Base-by-base conservation (phyloP, 2,113 vertebrate species). In the Strigops habroptila region DNA sequence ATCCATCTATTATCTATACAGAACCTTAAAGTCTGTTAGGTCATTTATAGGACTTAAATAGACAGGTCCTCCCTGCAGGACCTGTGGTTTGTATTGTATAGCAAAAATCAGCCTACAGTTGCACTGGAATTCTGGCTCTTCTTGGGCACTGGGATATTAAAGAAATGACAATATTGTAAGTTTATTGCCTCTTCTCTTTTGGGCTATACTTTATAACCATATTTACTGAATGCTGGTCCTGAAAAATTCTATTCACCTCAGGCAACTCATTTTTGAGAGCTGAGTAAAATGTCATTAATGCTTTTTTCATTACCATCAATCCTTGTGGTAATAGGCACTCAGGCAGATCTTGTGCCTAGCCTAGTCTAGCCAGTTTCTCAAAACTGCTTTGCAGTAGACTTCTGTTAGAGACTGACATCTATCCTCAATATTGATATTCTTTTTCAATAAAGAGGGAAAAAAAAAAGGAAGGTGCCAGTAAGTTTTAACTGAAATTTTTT, bases 301-400 rank as follows among this genome's bases (percentile, higher is more conserved):
- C 17, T 91, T 82, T 95, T 90, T 93, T 91, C 95, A 96, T 97
- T 91, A 93, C 78, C 90, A 95, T 95, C 94, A 96, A 88, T 95
- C 91, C 76, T 91, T 75, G 79, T 51, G 76, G 79, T 85, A 95
- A 95, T 52, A 91, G 84, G 63, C 87, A 80, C 63, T 92, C 49
- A 22, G 90, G 64, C 69, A 96, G 96, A 96, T 88, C 83, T 68
- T 89, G 82, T 5, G 11, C 68, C 44, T 70, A 60, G 80, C 33
- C 69, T 80, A 49, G 70, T 62, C 74, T 75, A 89, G 49, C 52
- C 73, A 78, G 69, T 84, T 92, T 91, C 82, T 86, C 65, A 52
- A 77, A 90, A 80, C 43, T 82, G 31, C 64, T 90, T 52, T 92
- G 37, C 73, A 68, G 64, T 73, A 93, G 89, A 82, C 76, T 86